Evolutionary conservation across 2,888 invertebrate species (phyloP).

Genomic region (Leptopilina drosophilae): DNA sequence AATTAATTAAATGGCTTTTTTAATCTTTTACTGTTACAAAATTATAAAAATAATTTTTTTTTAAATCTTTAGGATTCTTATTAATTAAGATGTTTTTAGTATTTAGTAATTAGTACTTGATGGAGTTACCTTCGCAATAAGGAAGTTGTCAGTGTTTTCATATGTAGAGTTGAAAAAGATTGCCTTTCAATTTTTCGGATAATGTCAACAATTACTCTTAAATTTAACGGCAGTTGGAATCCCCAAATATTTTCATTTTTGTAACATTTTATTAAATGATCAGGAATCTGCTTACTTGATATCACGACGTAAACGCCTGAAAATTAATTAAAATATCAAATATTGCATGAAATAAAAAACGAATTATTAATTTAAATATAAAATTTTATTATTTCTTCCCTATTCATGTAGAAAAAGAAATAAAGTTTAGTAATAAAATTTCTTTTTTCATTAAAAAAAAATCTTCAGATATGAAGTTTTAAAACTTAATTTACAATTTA

Average conservation of each 20-base stretch:
- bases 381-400: no score
- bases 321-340: constrained; percentile 17
- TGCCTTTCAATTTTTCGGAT: constrained; percentile 81
- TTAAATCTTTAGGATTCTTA: no score
- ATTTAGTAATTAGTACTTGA: neutral
- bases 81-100: no score
- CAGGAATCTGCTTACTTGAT: constrained; percentile 77
- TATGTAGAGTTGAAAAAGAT: constrained; percentile 76
- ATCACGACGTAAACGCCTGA: constrained; percentile 52
- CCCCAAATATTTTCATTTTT: constrained; percentile 77
- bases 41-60: no score
- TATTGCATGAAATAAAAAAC: neutral
- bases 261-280: constrained; percentile 81
- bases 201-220: constrained; percentile 81
- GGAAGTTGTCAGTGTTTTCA: constrained; percentile 11
- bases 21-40: no score
- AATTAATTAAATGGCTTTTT: no score
- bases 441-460: no score
- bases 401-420: no score
- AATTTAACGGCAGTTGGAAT: constrained; percentile 78
- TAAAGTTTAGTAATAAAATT: neutral
- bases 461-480: no score
- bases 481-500: no score
- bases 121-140: constrained; percentile 22
- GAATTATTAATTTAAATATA: no score